Percentiles rank a stretch among this genome's conserved stretches.
Evolutionary conservation across 1,140 invertebrate species (phyloP).

Genomic region (Venustaconcha ellipsiformis): DNA sequence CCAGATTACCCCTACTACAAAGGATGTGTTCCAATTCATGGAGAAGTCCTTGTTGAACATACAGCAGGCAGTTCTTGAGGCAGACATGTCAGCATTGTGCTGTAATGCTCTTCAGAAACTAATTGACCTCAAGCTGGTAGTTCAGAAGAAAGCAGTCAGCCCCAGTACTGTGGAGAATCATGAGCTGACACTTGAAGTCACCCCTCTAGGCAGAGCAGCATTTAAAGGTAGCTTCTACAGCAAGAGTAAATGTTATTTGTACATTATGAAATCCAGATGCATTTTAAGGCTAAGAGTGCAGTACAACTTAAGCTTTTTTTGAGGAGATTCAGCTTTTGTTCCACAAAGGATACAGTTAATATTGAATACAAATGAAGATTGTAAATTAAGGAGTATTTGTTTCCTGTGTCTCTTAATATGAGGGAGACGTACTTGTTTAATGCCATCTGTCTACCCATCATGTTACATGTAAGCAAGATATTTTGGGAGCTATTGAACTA

Average conservation of each 20-base stretch:
- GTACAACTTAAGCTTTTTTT: too few relatives aligned
- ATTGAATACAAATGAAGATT: too few relatives aligned
- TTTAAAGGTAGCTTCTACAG: conserved; percentile 78
- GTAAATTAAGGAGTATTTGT: too few relatives aligned
- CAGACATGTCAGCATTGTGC: conserved; percentile 73
- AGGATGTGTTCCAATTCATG: conserved; percentile 68
- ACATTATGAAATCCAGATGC: not conserved
- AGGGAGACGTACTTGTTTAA: too few relatives aligned
- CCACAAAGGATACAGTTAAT: too few relatives aligned
- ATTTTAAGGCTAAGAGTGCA: not conserved
- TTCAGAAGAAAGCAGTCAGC: conserved; percentile 32
- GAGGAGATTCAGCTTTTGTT: too few relatives aligned
- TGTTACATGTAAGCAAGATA: too few relatives aligned
- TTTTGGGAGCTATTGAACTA: too few relatives aligned
- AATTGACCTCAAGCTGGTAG: conserved; percentile 57
- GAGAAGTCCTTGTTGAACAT: conserved; percentile 75
- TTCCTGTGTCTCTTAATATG: too few relatives aligned
- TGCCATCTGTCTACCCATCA: too few relatives aligned
- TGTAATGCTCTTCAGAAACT: conserved; percentile 62
- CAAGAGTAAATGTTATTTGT: not conserved
- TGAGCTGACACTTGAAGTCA: conserved; percentile 45
- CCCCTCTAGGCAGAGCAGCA: conserved; percentile 80
- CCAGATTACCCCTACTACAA: conserved; percentile 49
- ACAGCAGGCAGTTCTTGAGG: conserved; percentile 69
- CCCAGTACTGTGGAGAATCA: conserved; percentile 26